Evolutionary conservation across 2,888 invertebrate genomes (phyloP).

Genomic region (Apomyelois bistriatella): DNA sequence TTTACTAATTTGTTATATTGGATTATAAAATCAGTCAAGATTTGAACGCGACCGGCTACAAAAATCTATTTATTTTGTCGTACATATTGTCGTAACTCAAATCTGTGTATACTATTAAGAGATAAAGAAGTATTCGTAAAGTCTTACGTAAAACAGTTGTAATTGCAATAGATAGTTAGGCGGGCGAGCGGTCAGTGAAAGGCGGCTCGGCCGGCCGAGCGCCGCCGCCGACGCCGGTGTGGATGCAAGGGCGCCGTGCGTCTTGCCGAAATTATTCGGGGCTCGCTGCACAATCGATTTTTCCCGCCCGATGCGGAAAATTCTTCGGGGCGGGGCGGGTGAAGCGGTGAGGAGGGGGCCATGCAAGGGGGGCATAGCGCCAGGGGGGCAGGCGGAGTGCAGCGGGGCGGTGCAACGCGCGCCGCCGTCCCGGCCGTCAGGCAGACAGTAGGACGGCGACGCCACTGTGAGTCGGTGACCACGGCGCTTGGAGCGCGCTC

Average conservation of each 20-base stretch:
- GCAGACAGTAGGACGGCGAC: conserved; percentile 80
- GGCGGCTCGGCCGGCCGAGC: conserved; percentile 43
- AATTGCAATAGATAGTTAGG: conserved; percentile 15
- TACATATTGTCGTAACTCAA: too few species aligned
- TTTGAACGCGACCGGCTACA: too few species aligned
- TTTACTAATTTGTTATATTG: too few species aligned
- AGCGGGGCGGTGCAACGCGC: conserved; percentile 78
- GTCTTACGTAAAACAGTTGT: conserved; percentile 15
- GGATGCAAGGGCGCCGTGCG: conserved; percentile 78
- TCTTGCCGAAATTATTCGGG: conserved; percentile 80
- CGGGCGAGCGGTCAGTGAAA: conserved; percentile 34
- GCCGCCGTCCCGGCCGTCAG: conserved; percentile 68
- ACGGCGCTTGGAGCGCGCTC: conserved; percentile 76
- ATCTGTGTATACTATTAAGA: neutral
- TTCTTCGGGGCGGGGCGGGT: conserved; percentile 76
- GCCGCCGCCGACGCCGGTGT: conserved; percentile 30
- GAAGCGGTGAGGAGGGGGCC: conserved; percentile 53
- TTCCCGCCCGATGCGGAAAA: conserved; percentile 80
- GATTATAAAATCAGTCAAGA: too few species aligned
- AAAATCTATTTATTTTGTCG: too few species aligned
- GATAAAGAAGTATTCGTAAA: neutral
- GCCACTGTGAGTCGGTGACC: conserved; percentile 78
- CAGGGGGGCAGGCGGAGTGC: conserved; percentile 74
- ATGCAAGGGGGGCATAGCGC: conserved; percentile 50
- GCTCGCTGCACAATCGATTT: conserved; percentile 80